These are phyloP conservation scores for Tanypteryx hageni DNA, from an alignment of 2,888 invertebrate genomes.

Conservation along the genomic window DNA sequence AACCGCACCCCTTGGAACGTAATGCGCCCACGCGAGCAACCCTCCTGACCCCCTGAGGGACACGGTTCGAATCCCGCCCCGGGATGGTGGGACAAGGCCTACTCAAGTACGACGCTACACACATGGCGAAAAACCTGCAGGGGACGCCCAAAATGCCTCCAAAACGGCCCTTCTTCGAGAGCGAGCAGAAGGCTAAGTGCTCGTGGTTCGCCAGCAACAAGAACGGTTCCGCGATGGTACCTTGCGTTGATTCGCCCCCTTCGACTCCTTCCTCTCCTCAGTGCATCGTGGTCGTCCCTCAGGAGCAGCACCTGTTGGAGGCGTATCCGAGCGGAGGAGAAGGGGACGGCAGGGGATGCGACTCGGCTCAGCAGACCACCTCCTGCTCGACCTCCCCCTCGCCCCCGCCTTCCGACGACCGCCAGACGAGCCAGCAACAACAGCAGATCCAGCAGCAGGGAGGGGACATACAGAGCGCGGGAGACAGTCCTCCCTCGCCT, in stretches of 20 bases:
- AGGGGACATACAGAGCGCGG: slow-evolving; percentile 68
- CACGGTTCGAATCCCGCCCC: not conserved
- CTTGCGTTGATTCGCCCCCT: not conserved
- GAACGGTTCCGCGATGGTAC: not conserved
- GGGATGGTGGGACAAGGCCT: slow-evolving; percentile 31
- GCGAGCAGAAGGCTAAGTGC: slow-evolving; percentile 2
- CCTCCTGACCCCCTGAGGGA: not conserved
- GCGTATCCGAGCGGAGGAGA: slow-evolving; percentile 20
- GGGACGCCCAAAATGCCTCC: slow-evolving; percentile 15
- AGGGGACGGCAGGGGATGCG: not conserved
- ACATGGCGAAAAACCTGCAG: not conserved
- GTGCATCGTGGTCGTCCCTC: slow-evolving; percentile 59
- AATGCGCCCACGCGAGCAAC: not conserved
- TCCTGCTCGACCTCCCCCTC: slow-evolving; percentile 68
- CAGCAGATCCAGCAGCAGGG: slow-evolving; percentile 66
- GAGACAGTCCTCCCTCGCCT: slow-evolving; percentile 65
- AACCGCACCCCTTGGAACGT: not conserved
- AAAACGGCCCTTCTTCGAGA: not conserved
- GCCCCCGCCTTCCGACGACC: slow-evolving; percentile 66
- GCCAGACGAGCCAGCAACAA: slow-evolving; percentile 65
- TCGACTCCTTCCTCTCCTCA: slow-evolving; percentile 25
- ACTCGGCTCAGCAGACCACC: slow-evolving; percentile 65
- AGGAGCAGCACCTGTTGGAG: slow-evolving; percentile 59
- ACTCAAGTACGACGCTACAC: not conserved
- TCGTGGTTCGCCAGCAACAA: slow-evolving; percentile 34